phyloP scores from a whole-genome alignment of 2,888 invertebrate genomes.

The Pinctada fucata region DNA sequence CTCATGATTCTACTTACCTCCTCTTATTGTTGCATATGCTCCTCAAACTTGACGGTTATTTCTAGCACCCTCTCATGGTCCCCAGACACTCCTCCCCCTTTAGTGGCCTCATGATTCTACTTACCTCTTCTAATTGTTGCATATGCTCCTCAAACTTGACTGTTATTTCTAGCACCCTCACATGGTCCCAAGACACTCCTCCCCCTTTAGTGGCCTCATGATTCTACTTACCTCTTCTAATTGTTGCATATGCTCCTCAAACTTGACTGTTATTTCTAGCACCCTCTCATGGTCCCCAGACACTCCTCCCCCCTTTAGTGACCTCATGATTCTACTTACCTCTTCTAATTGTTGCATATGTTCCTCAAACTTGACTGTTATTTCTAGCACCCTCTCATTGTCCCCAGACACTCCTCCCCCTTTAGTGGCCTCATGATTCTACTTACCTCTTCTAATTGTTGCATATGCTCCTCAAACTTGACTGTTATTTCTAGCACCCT shows the following conservation, averaged over 20 bases:
- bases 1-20: conserved; percentile 80
- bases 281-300: conserved; percentile 91
- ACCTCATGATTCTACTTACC: conserved; percentile 83
- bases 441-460: conserved; percentile 96
- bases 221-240: conserved; percentile 81
- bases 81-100: conserved; percentile 86
- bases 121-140: conserved; percentile 83
- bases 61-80: conserved; percentile 94
- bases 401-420: conserved; percentile 87
- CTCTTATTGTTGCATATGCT: conserved; percentile 96
- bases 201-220: conserved; percentile 84
- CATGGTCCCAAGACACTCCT: conserved; percentile 88
- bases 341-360: conserved; percentile 99
- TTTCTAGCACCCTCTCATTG: conserved; percentile 93
- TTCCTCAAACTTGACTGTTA: conserved; percentile 95
- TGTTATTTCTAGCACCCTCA: conserved; percentile 93
- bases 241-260: conserved; percentile 98
- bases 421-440: conserved; percentile 82
- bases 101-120: conserved; percentile 81
- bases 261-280: conserved; percentile 94
- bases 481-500: conserved; percentile 95
- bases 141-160: conserved; percentile 97
- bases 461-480: conserved; percentile 97
- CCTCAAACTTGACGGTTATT: conserved; percentile 95
- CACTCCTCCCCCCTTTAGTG: conserved; percentile 85